Evolutionary conservation across 2,888 invertebrate genomes (phyloP), one percentile per base, ranked within the genome.

Genomic region (Drosophila sordidula): DNA sequence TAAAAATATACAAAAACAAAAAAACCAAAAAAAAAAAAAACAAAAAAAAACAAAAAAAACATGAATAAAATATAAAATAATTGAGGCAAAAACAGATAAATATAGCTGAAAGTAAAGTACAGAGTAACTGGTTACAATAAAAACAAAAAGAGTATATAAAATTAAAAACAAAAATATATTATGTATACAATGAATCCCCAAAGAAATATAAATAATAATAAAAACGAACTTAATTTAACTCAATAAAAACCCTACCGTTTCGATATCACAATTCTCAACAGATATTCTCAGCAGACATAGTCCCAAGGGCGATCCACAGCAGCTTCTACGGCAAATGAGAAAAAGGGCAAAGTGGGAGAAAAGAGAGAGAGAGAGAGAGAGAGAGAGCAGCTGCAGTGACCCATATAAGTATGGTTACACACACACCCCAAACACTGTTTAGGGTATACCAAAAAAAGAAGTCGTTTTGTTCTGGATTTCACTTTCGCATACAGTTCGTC

Each of bases 101-200:
- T 62, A 78, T 73, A 78, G 71, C 82, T 79, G 79, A 79, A 75
- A 66, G 70, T 78, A 75, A 71, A 81, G 71, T 71, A 84, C 76
- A 79, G 82, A 85, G 89, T 81, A 87, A 89, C 84, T 80, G 87
- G 77, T 87, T 89, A 89, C 87, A 85, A 85, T 85, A 89, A 84
- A 69, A 85, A 77, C 47, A 71, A 77, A 77, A 79, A 59, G 45
- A 81, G 68, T 75, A 82, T 72, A 78, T 72, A 66, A 78, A 72
- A 77, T 74, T 63, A 62, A 75, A 73, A 70, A 66, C 57, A 59
- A 62, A 70, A 47, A 72, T 76, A 78, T 86, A 86, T 84, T 80
- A 88, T 84, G 89, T 84, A 80, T 70, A 86, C 87, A 83, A 71
- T 61, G 67, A 70, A 77, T 68, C 57, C 76, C 70, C 78, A 67